These are phyloP conservation scores for Coenobita brevimanus DNA, from an alignment of 1,140 invertebrate genomes.

Conservation along the genomic window DNA sequence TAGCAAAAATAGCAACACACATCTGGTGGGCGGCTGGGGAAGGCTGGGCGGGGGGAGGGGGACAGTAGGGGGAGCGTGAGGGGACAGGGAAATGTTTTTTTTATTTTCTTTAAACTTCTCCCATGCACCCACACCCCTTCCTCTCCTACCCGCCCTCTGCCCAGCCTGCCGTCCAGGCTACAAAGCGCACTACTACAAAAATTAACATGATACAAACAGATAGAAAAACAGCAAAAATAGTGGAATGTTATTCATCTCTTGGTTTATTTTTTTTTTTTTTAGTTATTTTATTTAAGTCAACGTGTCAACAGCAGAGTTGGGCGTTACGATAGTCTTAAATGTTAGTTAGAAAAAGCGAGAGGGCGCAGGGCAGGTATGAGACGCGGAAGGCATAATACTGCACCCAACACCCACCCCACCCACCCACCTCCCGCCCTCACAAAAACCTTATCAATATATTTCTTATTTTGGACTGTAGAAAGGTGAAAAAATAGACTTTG, in stretches of 20 bases:
- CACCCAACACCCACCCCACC: slow-evolving; percentile 33
- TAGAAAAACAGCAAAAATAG: slow-evolving; percentile 67
- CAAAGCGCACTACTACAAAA: slow-evolving; percentile 64
- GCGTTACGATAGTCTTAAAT: slow-evolving; percentile 60
- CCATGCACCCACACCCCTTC: not conserved
- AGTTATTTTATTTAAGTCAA: slow-evolving; percentile 16
- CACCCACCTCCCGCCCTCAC: slow-evolving; percentile 52
- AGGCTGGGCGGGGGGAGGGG: slow-evolving; percentile 9
- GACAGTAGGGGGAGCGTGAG: not conserved
- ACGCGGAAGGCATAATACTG: not conserved
- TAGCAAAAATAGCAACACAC: slow-evolving; percentile 67
- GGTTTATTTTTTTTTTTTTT: slow-evolving; percentile 35
- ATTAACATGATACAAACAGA: slow-evolving; percentile 66
- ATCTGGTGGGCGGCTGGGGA: slow-evolving; percentile 49
- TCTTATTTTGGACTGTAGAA: slow-evolving; percentile 65
- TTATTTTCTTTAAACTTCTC: no score
- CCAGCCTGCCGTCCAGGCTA: slow-evolving; percentile 51
- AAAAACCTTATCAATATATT: slow-evolving; percentile 21
- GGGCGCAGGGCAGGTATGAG: slow-evolving; percentile 49
- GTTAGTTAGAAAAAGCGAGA: slow-evolving; percentile 42
- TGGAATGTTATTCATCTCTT: slow-evolving; percentile 67
- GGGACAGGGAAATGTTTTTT: no score
- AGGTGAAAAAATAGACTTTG: slow-evolving; percentile 67
- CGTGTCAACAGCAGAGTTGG: slow-evolving; percentile 60
- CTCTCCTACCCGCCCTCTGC: not conserved